Evolutionary conservation across 2,113 vertebrate genomes (phyloP).

Genomic region (Agelaius phoeniceus): DNA sequence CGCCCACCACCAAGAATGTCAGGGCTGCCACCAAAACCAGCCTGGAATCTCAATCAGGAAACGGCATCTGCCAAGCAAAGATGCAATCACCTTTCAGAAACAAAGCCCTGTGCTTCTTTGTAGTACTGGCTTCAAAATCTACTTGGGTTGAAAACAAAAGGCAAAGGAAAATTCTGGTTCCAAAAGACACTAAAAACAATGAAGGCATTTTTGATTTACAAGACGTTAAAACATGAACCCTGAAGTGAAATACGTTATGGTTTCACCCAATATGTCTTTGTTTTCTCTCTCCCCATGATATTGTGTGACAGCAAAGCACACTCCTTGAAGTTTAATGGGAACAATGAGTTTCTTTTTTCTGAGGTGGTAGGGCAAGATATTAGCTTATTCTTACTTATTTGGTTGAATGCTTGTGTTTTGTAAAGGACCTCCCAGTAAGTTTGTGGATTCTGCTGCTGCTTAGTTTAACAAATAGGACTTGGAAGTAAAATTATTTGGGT

Average conservation of each 20-base stretch:
- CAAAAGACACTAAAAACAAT: background rate
- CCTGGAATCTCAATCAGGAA: background rate
- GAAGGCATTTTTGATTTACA: background rate
- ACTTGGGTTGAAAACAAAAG: background rate
- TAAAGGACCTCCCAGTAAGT: background rate
- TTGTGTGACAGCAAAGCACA: background rate
- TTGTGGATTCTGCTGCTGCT: background rate
- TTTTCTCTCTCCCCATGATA: background rate
- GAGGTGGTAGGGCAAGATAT: background rate
- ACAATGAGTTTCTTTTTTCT: background rate
- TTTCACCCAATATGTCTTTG: background rate
- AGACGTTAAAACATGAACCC: background rate
- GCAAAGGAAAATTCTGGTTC: background rate
- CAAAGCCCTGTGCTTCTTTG: background rate
- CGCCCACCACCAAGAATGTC: background rate
- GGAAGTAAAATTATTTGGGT: background rate
- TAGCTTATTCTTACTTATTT: background rate
- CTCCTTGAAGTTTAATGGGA: slow-evolving; percentile 1
- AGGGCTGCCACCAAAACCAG: background rate
- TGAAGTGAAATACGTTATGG: background rate
- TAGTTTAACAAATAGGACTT: background rate
- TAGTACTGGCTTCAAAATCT: background rate
- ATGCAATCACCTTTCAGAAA: background rate
- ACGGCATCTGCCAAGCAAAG: background rate
- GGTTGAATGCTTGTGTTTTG: background rate